A percentile compares a stretch with the other conserved stretches of the same genome.
Conservation (phyloP, 2,113 vertebrate genomes). For the Erythrocercus mccallii region DNA sequence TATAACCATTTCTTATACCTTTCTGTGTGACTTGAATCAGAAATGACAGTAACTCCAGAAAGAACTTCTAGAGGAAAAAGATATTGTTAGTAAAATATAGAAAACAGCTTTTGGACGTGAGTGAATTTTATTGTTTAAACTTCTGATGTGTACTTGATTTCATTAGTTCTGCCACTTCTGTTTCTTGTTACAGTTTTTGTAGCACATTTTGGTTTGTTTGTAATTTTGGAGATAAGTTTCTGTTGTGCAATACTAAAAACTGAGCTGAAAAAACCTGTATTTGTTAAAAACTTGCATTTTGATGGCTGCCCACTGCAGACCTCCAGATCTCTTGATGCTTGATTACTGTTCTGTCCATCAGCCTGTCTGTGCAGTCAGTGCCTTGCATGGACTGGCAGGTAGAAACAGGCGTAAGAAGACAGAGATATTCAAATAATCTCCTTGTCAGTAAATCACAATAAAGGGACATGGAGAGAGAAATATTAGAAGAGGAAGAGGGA, state of each 20-base stretch:
- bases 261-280: background rate
- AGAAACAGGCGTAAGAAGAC: background rate
- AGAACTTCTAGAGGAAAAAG: background rate
- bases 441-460: background rate
- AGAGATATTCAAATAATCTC: background rate
- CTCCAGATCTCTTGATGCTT: background rate
- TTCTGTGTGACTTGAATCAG: background rate
- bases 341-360: background rate
- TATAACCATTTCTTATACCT: background rate
- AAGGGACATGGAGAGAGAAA: background rate
- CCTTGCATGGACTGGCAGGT: background rate
- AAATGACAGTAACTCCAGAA: background rate
- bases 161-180: background rate
- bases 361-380: background rate
- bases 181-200: slow-evolving; percentile 17
- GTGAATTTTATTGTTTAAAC: background rate
- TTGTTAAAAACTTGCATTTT: background rate
- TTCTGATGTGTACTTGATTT: background rate
- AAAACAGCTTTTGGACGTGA: background rate
- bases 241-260: background rate
- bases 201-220: background rate
- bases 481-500: background rate
- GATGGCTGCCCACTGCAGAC: background rate
- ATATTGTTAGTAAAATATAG: background rate
- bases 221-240: background rate